Base-by-base conservation (phyloP, 2,113 vertebrate genomes). In the Ciconia maguari region DNA sequence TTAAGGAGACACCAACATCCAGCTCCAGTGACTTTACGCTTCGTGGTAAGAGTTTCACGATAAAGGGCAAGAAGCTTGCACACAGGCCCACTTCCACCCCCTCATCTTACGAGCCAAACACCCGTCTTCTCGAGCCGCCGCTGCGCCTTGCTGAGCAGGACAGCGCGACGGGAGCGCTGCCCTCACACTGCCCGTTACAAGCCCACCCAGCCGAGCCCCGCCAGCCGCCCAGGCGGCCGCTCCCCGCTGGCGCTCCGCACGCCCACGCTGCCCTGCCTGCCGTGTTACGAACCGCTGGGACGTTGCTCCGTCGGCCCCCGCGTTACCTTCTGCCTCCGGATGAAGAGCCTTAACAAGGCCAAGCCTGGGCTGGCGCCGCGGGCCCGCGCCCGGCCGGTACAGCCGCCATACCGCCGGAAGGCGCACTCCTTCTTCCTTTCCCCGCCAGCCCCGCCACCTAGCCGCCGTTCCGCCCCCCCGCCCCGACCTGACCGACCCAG, bases 371-470 rank as follows among this genome's bases (percentile, higher is more conserved):
- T 13, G 0, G 8, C 5, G 6, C 9, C 0, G 2, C 34, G 0
- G 6, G 1, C 18, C 25, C 3, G 0, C 3, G 1, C 7, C 7
- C 10, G 0, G 1, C 4, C 3, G 1, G 1, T 2, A 3, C 14
- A 0, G 24, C 38, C 62, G 10, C 69, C 77, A 62, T 55, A 2
- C 17, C 15, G 15, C 57, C 68, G 93, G 93, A 95, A 77, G 3
- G 49, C 8, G 15, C 29, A 0, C 4, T 1, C 2, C 6, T 30
- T 20, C 25, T 78, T 16, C 62, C 12, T n/a, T 12, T 52, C 60
- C 41, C 49, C 13, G 11, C 21, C 32, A 5, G 25, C n/a, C 8
- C 52, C 52, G 4, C 6, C 24, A 9, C 36, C n/a, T 10, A 8
- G 4, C 8, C 17, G 12, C 21, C 3, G 30, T 29, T 27, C 52